Evolutionary conservation across 2,113 vertebrate genomes (phyloP).

Genomic region (Alethe castanea): DNA sequence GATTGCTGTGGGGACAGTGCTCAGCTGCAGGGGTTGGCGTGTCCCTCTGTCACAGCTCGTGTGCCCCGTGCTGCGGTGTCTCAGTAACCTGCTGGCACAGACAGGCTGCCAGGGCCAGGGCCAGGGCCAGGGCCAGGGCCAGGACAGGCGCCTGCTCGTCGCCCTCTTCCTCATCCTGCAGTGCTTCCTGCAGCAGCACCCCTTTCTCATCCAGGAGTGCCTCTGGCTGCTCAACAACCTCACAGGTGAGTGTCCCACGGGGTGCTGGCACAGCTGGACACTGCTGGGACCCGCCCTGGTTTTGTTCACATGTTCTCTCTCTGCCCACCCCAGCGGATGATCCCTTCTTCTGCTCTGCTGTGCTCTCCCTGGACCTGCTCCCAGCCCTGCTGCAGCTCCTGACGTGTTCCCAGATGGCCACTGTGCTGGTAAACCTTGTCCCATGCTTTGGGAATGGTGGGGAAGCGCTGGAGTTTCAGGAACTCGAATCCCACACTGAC

Average conservation of each 20-base stretch:
- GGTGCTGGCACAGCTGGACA: not conserved
- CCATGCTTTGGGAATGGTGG: rapidly evolving
- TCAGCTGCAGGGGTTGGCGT: rapidly evolving
- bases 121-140: conserved; percentile 29
- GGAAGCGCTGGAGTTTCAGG: not conserved
- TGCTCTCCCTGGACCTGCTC: conserved; percentile 81
- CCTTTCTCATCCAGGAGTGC: conserved; percentile 81
- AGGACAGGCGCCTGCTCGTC: conserved; percentile 72
- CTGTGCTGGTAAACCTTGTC: conserved; percentile 74
- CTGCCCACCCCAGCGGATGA: conserved; percentile 75
- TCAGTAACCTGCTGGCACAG: conserved; percentile 84
- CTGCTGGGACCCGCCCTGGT: not conserved
- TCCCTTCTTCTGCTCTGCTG: conserved; percentile 74
- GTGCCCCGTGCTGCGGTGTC: conserved; percentile 87
- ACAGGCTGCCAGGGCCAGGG: not conserved
- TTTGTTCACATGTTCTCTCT: not conserved
- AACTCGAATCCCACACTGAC: rapidly evolving
- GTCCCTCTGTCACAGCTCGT: conserved; percentile 72
- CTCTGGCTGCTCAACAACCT: conserved; percentile 96
- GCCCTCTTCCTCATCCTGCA: conserved; percentile 83
- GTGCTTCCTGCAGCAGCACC: conserved; percentile 75
- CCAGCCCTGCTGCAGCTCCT: conserved; percentile 84
- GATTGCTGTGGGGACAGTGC: rapidly evolving
- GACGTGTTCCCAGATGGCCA: conserved; percentile 77
- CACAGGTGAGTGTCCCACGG: conserved; percentile 73